These are phyloP conservation scores for Anarhynchus alexandrinus DNA, from an alignment of 2,113 vertebrate genomes.

Conservation along the genomic window DNA sequence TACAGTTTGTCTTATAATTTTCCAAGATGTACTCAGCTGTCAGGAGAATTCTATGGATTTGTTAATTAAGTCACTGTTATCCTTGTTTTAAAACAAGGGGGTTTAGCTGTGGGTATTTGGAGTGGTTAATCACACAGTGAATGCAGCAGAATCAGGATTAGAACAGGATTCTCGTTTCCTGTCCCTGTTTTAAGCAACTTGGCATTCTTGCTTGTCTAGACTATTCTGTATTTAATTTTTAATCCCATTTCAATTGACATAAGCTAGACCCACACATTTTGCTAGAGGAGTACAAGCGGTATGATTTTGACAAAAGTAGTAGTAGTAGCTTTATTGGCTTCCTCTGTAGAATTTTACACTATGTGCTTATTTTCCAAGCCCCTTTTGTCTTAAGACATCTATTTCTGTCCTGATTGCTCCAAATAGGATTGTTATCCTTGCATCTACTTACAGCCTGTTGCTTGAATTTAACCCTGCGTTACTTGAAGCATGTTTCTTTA, in stretches of 20 bases:
- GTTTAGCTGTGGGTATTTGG: neutral
- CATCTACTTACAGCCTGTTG: neutral
- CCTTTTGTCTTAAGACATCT: neutral
- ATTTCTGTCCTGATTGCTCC: constrained; percentile 6
- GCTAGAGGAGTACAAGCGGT: neutral
- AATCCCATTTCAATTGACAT: neutral
- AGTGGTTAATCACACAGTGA: neutral
- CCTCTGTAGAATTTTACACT: neutral
- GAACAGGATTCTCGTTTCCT: neutral
- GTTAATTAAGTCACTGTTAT: neutral
- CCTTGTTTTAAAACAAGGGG: neutral
- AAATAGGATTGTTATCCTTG: constrained; percentile 5
- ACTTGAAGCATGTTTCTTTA: neutral
- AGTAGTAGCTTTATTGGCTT: neutral
- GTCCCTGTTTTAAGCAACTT: neutral
- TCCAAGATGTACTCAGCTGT: neutral
- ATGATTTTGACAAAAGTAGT: neutral
- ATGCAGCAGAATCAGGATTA: constrained; percentile 1
- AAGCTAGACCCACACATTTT: neutral
- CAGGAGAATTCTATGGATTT: neutral
- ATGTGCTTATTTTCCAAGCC: neutral
- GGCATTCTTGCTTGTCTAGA: neutral
- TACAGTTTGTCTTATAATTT: neutral
- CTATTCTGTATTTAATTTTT: neutral
- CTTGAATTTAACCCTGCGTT: neutral